Base-by-base conservation (phyloP, 2,888 invertebrate species). In the Phalera bucephala region DNA sequence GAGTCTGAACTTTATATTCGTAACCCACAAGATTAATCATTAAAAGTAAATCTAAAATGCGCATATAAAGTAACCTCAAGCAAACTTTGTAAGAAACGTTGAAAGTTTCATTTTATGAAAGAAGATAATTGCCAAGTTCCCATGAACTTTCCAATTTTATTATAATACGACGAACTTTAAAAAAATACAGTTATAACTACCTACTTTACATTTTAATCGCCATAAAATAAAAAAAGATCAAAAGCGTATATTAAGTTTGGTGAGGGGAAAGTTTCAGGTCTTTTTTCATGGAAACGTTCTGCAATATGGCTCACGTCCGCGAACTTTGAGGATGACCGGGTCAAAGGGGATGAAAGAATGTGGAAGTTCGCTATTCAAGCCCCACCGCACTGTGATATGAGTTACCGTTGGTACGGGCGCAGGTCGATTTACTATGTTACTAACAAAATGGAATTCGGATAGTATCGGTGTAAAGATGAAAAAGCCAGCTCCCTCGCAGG, bases 271-370 rank as follows among this genome's bases (percentile, higher is more conserved):
- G 67, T 80, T 80, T 70, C 37, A 51, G 64, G 50, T 64, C 61
- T 70, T 76, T 80, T 77, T 78, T 72, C 61, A 71, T 63, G 59
- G 63, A 67, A 67, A 79, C 70, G 69, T 68, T 69, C 63, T 63
- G 66, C 75, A 78, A 78, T 80, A 76, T 73, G 75, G 67, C 56
- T 54, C 67, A 62, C 67, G 71, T 69, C 67, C 53, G 41, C 49
- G 64, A 77, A 77, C 68, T 71, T 78, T 58, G 60, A 61, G 58
- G 70, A 65, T 79, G 73, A 79, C 78, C 71, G 70, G 80, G 82
- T 81, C 77, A 80, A 73, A 79, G 69, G 61, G 72, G 60, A 47
- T 63, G 54, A 52, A 72, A 69, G 71, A 77, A 75, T 74, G 71
- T 64, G 58, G 58, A 65, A 75, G 60, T 64, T 69, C 40, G 50